Conservation (phyloP, 2,888 invertebrate genomes). For the Pseudoips prasinana region DNA sequence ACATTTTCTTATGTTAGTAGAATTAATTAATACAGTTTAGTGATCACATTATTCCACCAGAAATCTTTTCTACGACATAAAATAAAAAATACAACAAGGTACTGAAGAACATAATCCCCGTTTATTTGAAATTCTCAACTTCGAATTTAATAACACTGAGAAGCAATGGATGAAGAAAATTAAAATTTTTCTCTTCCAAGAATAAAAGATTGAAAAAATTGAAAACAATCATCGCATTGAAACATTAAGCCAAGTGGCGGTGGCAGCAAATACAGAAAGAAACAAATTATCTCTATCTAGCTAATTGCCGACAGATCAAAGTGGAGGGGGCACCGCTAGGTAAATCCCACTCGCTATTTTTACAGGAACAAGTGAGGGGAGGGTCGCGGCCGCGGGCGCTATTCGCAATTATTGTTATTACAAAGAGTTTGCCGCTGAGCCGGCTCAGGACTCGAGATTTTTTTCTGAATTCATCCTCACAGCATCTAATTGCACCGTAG, state of each 20-base stretch:
- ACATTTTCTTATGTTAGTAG: conserved; percentile 16
- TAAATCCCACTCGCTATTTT: conserved; percentile 65
- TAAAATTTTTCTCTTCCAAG: conserved; percentile 47
- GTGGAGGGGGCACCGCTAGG: conserved; percentile 51
- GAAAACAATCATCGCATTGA: conserved; percentile 67
- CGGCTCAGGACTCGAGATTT: conserved; percentile 63
- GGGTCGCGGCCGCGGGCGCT: conserved; percentile 61
- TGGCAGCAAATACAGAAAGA: conserved; percentile 53
- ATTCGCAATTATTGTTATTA: conserved; percentile 80
- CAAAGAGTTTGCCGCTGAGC: conserved; percentile 75
- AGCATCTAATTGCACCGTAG: conserved; percentile 51
- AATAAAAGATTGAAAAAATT: conserved; percentile 41
- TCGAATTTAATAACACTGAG: conserved; percentile 40
- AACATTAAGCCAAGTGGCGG: conserved; percentile 60
- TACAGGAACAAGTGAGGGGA: conserved; percentile 42
- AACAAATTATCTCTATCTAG: conserved; percentile 73
- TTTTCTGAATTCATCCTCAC: conserved; percentile 60
- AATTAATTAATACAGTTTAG: conserved; percentile 23
- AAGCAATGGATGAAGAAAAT: conserved; percentile 36
- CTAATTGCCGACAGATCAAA: conserved; percentile 78
- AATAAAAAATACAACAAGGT: too few relatives aligned
- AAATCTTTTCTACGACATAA: too few relatives aligned
- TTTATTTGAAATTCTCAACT: conserved; percentile 35
- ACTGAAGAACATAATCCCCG: conserved; percentile 37
- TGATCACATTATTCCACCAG: too few relatives aligned